Base-by-base conservation (phyloP, 2,113 vertebrate genomes). In the Crotalus horridus region DNA sequence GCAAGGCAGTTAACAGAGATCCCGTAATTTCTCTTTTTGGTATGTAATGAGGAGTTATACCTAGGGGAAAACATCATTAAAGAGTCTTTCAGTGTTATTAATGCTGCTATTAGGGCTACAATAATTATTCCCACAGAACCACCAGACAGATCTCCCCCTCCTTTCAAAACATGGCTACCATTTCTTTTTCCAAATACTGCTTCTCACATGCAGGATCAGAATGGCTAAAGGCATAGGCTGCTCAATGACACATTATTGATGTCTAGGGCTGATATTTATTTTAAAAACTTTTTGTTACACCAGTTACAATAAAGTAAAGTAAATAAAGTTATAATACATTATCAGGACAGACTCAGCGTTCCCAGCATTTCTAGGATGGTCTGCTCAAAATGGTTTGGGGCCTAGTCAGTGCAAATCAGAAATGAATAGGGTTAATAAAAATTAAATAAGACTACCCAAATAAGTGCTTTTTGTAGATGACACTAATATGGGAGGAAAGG, bases 1-100 rank as follows among this genome's bases (percentile, higher is more conserved):
- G 97, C 96, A 93, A 59, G 94, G 33, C 94, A 93, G 89, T 94
- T 96, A 91, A 81, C 87, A 69, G 24, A 91, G 93, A 94, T 91
- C 89, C 94, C 93, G 21, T 94, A 91, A 92, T 20, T 87, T 94
- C 7, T 81, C 74, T 81, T 33, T 93, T 93, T 91, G 46, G 93
- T 92, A 96, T 51, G 88, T 86, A 95, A 81, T 92, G 5, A 90
- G 95, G 61, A 48, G 91, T 95, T 87, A 94, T 90, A 89, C 23
- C 87, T n/a, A 33, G 10, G 4, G 39, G 87, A 39, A 89, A 91
- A 51, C 24, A 86, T 61, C 56, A 69, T 89, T 93, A 89, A 39
- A 95, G 91, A 89, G 0, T 87, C 61, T 93, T 29, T 86, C 59
- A 64, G 21, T 24, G 13, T 86, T 90, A 26, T 59, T 90, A 59